These are phyloP conservation scores for Slavum lentiscoides DNA, from an alignment of 2,888 invertebrate genomes.

Conservation along the genomic window DNA sequence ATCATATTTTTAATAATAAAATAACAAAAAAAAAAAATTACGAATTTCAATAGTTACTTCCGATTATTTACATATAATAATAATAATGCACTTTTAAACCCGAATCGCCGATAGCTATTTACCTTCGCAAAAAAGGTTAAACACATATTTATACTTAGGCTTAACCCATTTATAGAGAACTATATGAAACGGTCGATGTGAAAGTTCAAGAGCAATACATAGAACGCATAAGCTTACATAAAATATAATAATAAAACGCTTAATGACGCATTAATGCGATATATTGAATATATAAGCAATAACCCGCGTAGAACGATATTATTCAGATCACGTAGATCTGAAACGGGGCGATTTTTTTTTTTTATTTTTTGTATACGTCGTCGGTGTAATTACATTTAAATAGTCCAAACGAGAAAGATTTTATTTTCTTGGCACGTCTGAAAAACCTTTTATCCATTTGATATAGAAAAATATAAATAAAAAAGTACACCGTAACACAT, in stretches of 20 bases:
- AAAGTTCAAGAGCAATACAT: constrained; percentile 1
- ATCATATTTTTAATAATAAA: too few relatives aligned
- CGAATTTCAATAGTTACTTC: too few relatives aligned
- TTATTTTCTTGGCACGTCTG: constrained; percentile 51
- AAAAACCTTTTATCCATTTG: constrained; percentile 43
- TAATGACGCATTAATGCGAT: constrained; percentile 21
- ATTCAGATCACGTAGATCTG: constrained; percentile 43
- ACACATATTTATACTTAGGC: constrained; percentile 3
- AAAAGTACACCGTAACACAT: constrained; percentile 15
- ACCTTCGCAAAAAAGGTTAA: constrained; percentile 2
- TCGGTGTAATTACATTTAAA: constrained; percentile 46
- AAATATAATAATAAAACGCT: constrained; percentile 41
- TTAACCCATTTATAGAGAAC: neutral
- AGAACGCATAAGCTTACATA: neutral
- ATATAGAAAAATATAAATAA: constrained; percentile 20
- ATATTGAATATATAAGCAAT: constrained; percentile 27
- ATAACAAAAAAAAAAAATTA: too few relatives aligned
- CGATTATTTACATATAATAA: too few relatives aligned
- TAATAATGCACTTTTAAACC: too few relatives aligned
- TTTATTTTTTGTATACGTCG: constrained; percentile 7
- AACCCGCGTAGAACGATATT: constrained; percentile 9
- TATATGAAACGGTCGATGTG: constrained; percentile 1
- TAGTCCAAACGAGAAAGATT: constrained; percentile 39
- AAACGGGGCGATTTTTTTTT: constrained; percentile 23
- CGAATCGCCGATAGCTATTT: neutral